Percentiles rank a stretch among this genome's conserved stretches.
These are phyloP conservation scores for Streptopelia turtur DNA, from an alignment of 2,797 vertebrate species.

Conservation along the genomic window DNA sequence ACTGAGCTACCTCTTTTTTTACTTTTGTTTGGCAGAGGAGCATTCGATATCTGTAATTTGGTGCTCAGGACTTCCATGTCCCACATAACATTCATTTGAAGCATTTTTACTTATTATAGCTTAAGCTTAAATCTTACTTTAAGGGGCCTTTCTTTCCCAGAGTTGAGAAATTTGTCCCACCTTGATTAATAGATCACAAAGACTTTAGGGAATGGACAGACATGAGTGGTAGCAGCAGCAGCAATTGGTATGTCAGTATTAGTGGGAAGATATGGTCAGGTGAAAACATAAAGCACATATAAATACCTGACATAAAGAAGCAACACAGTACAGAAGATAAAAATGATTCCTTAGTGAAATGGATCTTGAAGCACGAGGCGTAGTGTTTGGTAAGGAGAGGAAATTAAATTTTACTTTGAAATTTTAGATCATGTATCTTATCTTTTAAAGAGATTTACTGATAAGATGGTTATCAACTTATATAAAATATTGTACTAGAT, in stretches of 20 bases:
- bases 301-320: constrained; percentile 36
- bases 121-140: background rate
- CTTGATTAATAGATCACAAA: background rate
- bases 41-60: background rate
- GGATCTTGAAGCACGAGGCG: constrained; percentile 33
- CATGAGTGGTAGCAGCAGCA: background rate
- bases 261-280: background rate
- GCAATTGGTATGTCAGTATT: background rate
- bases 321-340: constrained; percentile 20
- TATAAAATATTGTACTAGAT: constrained; percentile 3
- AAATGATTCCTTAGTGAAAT: constrained; percentile 41
- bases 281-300: background rate
- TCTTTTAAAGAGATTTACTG: constrained; percentile 23
- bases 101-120: background rate
- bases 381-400: background rate
- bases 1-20: background rate
- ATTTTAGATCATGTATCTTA: constrained; percentile 35
- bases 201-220: background rate
- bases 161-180: background rate
- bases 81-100: background rate
- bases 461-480: constrained; percentile 3
- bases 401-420: constrained; percentile 78
- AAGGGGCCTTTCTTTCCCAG: background rate
- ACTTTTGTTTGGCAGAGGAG: background rate
- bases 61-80: background rate